Evolutionary conservation across 2,888 invertebrate genomes (phyloP), one percentile per base, ranked within the genome.

Genomic region (Euzophera pinguis): DNA sequence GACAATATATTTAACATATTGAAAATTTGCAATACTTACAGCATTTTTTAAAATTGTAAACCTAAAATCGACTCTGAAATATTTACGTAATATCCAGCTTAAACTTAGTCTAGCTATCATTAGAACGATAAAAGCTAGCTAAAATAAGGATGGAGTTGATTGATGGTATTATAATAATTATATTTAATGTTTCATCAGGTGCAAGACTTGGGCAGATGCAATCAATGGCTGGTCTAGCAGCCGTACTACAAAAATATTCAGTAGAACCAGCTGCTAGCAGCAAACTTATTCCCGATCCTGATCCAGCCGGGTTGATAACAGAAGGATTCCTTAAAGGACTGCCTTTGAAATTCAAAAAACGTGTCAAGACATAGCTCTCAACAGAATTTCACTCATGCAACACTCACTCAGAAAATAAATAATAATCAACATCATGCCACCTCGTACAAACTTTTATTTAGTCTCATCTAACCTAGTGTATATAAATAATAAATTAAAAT

Each of bases 191-290:
- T 39, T 52, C 34, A 39, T 74, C 64, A 87, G 87, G 86, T 59
- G 84, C 76, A 27, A 77, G 86, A 56, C 52, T 87, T 29, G 87
- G 86, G 14, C 78, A 80, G 50, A 83, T 87, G 81, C 82, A 84
- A 58, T 79, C 86, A 0, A 81, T 88, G 81, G 86, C 88, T 17
- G 87, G 86, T 0, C 61, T 88, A 10, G 83, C 78, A 34, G 72
- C 80, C 13, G 67, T 83, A 0, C 53, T 80, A 7, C 77, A 75
- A 0, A 81, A 81, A 58, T 81, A 65, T 34, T 64, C 73, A 3
- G 76, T 84, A 1, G 80, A 84, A 47, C 84, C 84, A 22, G 82
- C 83, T 0, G 70, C 75, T 0, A 76, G 72, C 55, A 81, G 68
- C 41, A 39, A 71, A 0, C 60, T 54, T 35, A 63, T 71, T 1